Conservation (phyloP, 2,113 vertebrate genomes). For the Hippocampus barbouri region DNA sequence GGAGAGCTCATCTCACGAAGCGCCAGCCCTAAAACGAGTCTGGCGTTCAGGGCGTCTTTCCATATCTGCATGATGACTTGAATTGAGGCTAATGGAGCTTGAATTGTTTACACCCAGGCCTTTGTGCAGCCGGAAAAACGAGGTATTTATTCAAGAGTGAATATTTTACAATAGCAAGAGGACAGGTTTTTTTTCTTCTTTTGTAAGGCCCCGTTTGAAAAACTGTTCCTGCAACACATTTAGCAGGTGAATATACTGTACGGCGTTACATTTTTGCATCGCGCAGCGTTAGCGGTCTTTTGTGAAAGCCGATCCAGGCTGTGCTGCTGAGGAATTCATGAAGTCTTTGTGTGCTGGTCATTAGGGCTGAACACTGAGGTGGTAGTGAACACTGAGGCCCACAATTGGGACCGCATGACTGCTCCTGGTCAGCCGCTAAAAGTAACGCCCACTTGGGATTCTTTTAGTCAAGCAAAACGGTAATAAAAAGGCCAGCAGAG, state of each 20-base stretch:
- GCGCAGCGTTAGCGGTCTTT: not conserved
- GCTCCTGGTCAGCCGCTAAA: conserved; percentile 48
- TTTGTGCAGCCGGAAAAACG: conserved; percentile 15
- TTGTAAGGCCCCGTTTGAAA: not conserved
- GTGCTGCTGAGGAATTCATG: conserved; percentile 30
- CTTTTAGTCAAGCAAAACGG: conserved; percentile 42
- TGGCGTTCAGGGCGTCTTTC: not conserved
- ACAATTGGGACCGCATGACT: conserved; percentile 41
- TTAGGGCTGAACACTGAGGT: conserved; percentile 34
- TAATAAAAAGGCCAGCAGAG: conserved; percentile 18
- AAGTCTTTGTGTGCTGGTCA: conserved; percentile 26
- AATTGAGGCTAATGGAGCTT: not conserved
- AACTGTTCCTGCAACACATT: conserved; percentile 1
- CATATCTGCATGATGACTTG: not conserved
- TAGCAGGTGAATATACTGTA: not conserved
- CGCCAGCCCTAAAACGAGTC: not conserved
- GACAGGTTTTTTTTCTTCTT: not conserved
- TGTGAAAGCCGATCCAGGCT: not conserved
- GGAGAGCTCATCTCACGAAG: not conserved
- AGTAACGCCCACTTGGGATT: conserved; percentile 60
- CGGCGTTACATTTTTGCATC: not conserved
- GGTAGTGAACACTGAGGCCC: conserved; percentile 29
- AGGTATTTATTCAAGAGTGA: conserved; percentile 23
- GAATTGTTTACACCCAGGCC: conserved; percentile 10
- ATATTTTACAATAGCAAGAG: conserved; percentile 15